These are phyloP conservation scores for Montipora capitata DNA, from an alignment of 92 coral and sea anemone genomes.

Conservation along the genomic window DNA sequence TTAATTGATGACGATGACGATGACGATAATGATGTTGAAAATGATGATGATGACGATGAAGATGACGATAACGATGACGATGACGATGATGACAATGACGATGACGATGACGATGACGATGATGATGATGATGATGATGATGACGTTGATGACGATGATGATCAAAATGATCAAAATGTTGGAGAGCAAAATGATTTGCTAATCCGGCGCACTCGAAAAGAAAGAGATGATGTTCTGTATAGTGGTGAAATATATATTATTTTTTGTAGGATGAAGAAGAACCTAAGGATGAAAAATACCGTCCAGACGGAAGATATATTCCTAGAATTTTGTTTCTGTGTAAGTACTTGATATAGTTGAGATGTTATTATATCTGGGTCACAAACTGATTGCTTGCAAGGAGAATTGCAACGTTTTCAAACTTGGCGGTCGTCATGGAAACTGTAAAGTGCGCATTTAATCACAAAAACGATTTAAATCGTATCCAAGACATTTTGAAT, in stretches of 20 bases:
- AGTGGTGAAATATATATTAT: not conserved
- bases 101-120: not conserved
- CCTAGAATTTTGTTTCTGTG: slow-evolving; percentile 85
- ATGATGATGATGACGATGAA: too few relatives aligned
- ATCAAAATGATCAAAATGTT: not conserved
- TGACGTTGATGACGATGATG: not conserved
- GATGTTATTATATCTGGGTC: too few relatives aligned
- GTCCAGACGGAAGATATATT: slow-evolving; percentile 85
- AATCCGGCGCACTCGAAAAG: not conserved
- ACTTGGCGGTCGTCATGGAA: too few relatives aligned
- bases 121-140: not conserved
- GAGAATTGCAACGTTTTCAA: not conserved
- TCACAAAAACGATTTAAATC: not conserved
- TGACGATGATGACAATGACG: too few relatives aligned
- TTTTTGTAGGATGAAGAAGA: slow-evolving; percentile 81
- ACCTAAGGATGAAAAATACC: slow-evolving; percentile 76
- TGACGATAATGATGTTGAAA: too few relatives aligned
- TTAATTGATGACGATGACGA: too few relatives aligned
- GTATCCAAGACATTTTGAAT: not conserved
- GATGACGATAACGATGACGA: too few relatives aligned
- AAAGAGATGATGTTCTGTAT: slow-evolving; percentile 1
- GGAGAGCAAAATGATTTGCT: not conserved
- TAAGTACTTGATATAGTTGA: slow-evolving; percentile 20
- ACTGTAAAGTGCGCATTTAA: not conserved
- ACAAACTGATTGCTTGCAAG: not conserved